Evolutionary conservation across 2,113 vertebrate genomes (phyloP).

Genomic region (Scartelaos histophorus): DNA sequence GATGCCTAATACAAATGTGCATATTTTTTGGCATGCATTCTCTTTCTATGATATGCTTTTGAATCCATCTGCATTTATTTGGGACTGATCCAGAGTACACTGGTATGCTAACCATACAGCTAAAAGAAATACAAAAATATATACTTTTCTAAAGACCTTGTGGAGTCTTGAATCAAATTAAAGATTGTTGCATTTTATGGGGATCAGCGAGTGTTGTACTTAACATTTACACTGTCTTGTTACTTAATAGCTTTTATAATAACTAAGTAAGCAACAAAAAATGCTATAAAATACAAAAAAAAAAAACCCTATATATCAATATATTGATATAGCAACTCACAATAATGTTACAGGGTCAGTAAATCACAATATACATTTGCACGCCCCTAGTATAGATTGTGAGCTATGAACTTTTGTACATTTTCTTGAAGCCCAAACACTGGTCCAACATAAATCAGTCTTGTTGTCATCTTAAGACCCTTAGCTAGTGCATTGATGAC

Average conservation of each 20-base stretch:
- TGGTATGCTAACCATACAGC: background rate
- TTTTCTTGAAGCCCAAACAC: background rate
- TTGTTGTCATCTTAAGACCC: background rate
- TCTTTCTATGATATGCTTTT: background rate
- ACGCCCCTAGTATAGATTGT: no score
- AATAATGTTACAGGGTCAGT: no score
- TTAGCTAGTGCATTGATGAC: slow-evolving; percentile 34
- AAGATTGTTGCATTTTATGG: no score
- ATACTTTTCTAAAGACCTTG: background rate
- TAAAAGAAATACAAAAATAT: background rate
- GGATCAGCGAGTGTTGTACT: no score
- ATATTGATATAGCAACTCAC: no score
- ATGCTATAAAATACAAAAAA: no score
- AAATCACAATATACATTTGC: no score
- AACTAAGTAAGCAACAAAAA: no score
- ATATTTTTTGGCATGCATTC: background rate
- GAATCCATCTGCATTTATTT: background rate
- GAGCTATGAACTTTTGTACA: no score
- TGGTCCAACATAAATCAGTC: background rate
- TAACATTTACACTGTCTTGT: background rate
- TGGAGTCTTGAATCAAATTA: background rate
- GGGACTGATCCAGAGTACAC: background rate
- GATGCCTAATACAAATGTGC: background rate
- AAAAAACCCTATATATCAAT: no score
- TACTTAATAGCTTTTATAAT: background rate